Evolutionary conservation across 53 echinoderm and acorn worm species (phyloP).

Genomic region (Astropecten irregularis): DNA sequence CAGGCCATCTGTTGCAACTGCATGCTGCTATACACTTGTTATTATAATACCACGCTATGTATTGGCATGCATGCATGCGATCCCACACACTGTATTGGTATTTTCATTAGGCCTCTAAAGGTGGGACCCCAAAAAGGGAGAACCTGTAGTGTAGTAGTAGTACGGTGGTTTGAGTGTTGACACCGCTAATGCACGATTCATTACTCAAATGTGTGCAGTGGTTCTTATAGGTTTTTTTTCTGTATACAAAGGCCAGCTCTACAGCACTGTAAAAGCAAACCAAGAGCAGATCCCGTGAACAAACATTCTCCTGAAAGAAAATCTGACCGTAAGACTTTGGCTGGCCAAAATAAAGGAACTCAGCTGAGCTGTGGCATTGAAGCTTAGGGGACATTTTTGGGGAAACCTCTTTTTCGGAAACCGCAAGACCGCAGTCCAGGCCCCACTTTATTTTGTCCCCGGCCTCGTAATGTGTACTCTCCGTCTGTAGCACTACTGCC

Average conservation of each 20-base stretch:
- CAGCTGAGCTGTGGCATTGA: conserved; percentile 25
- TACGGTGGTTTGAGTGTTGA: background rate
- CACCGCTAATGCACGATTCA: background rate
- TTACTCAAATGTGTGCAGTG: too few relatives aligned
- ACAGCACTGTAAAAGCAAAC: conserved; percentile 34
- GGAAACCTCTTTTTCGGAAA: conserved; percentile 31
- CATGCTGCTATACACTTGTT: too few relatives aligned
- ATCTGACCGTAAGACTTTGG: background rate
- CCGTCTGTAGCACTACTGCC: conserved; percentile 18
- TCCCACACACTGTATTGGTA: too few relatives aligned
- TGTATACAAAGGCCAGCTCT: too few relatives aligned
- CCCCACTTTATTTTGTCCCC: background rate
- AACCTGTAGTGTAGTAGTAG: too few relatives aligned
- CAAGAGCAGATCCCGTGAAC: conserved; percentile 35
- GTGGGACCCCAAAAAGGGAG: too few relatives aligned
- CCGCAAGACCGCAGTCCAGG: conserved; percentile 41
- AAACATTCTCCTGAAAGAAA: conserved; percentile 27
- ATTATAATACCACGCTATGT: too few relatives aligned
- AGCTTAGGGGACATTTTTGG: conserved; percentile 9
- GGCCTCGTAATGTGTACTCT: conserved; percentile 5
- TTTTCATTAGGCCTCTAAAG: background rate
- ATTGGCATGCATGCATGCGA: background rate
- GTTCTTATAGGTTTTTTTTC: too few relatives aligned
- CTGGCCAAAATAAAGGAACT: background rate
- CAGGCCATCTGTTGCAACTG: too few relatives aligned